A percentile compares a stretch with the other conserved stretches of the same genome.
Conservation (phyloP, 2,797 vertebrate genomes). For the Mus minutoides region DNA sequence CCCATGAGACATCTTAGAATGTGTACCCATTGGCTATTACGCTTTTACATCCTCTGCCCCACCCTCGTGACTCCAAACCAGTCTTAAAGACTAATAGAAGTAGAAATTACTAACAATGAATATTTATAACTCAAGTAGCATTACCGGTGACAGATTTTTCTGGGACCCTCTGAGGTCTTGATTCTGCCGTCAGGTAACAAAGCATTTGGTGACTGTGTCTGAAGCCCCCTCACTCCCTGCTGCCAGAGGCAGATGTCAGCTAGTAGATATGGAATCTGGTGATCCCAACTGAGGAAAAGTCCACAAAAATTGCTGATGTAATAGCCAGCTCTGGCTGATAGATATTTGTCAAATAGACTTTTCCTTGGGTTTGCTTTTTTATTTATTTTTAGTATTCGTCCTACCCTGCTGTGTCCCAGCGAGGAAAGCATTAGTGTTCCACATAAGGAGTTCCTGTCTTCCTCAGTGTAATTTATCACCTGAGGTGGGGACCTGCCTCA, state of each 20-base stretch:
- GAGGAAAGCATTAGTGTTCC: constrained; percentile 69
- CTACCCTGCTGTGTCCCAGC: constrained; percentile 71
- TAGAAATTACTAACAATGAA: background rate
- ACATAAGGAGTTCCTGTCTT: constrained; percentile 73
- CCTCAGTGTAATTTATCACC: constrained; percentile 81
- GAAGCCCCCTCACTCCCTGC: background rate
- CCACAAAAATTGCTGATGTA: background rate
- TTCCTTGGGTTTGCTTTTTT: background rate
- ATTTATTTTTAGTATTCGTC: constrained; percentile 40
- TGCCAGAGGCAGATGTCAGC: background rate
- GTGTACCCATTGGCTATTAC: background rate
- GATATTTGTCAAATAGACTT: constrained; percentile 39
- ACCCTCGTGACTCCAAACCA: background rate
- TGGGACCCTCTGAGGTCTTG: background rate
- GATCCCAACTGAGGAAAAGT: background rate
- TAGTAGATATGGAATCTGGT: background rate
- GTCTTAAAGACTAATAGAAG: constrained; percentile 33
- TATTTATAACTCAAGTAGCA: background rate
- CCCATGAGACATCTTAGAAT: background rate
- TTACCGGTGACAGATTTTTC: background rate
- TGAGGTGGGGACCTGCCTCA: constrained; percentile 80
- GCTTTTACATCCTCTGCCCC: background rate
- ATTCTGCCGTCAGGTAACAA: background rate
- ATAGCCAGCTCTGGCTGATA: background rate
- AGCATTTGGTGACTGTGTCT: background rate